Percentiles rank a stretch among this genome's conserved stretches.
These are phyloP conservation scores for Fregata magnificens DNA, from an alignment of 2,113 vertebrate species.

Conservation along the genomic window DNA sequence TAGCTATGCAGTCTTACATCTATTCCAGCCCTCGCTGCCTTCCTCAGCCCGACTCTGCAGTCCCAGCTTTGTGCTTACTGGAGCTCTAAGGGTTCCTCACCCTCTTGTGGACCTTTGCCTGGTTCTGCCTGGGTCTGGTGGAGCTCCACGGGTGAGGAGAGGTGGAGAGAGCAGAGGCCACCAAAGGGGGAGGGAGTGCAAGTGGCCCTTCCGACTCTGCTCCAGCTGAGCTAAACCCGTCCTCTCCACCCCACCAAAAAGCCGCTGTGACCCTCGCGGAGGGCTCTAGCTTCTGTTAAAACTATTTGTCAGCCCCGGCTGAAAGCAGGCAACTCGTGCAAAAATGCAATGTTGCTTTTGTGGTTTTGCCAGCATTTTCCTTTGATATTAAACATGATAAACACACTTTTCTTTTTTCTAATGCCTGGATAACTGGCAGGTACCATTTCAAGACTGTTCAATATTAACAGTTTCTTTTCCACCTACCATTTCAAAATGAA, in stretches of 20 bases:
- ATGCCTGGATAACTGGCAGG: background rate
- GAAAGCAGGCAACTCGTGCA: background rate
- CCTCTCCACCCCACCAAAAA: background rate
- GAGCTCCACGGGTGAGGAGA: background rate
- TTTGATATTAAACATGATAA: background rate
- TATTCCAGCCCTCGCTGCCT: background rate
- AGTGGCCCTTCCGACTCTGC: background rate
- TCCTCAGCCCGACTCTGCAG: background rate
- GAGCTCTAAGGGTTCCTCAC: background rate
- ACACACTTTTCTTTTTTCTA: background rate
- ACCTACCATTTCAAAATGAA: background rate
- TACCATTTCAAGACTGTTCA: background rate
- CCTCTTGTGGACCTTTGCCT: rapidly evolving
- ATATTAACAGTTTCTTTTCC: background rate
- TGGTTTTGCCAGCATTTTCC: background rate
- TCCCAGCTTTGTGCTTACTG: background rate
- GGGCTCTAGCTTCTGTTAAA: background rate
- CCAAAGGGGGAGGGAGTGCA: background rate
- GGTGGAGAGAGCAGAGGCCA: background rate
- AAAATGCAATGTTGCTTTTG: background rate
- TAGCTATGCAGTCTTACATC: background rate
- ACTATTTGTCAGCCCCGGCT: background rate
- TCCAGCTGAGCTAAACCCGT: background rate
- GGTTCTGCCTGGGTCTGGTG: background rate
- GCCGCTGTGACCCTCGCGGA: background rate